These are phyloP conservation scores for Caenorhabditis zanzibari DNA, from an alignment of 2,888 invertebrate species.

Conservation along the genomic window DNA sequence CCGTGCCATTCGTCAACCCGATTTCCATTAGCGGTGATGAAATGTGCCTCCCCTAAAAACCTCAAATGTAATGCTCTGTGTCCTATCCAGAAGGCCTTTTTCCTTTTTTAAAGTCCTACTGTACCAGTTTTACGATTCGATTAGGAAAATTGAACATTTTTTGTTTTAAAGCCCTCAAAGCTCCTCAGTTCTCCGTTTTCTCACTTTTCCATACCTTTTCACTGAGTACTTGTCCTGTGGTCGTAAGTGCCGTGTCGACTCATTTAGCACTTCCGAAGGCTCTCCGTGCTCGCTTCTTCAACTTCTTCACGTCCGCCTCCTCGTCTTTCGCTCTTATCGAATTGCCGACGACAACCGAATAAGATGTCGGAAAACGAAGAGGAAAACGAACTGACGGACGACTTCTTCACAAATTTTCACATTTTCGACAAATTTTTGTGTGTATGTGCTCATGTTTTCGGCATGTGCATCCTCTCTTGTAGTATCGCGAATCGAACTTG, in stretches of 20 bases:
- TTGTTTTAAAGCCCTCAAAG: too few species aligned
- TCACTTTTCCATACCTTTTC: not conserved
- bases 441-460: constrained; percentile 17
- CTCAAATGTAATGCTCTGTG: constrained; percentile 12
- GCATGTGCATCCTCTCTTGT: not conserved
- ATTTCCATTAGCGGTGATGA: constrained; percentile 64
- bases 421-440: constrained; percentile 12
- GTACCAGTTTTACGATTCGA: constrained; percentile 7
- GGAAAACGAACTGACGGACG: constrained; percentile 39
- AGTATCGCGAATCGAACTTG: not conserved
- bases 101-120: constrained; percentile 15
- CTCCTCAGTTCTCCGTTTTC: not conserved
- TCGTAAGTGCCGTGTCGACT: constrained; percentile 35
- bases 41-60: constrained; percentile 24
- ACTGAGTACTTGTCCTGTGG: not conserved
- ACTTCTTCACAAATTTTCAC: constrained; percentile 41
- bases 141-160: constrained; percentile 16
- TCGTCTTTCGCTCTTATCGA: constrained; percentile 50
- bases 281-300: constrained; percentile 41
- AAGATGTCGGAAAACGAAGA: constrained; percentile 15
- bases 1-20: constrained; percentile 46
- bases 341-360: constrained; percentile 30
- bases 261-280: constrained; percentile 60
- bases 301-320: not conserved
- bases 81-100: not conserved